Evolutionary conservation across 2,113 vertebrate species (phyloP), one percentile per base, ranked within the genome.

Genomic region (Amphiprion ocellaris): DNA sequence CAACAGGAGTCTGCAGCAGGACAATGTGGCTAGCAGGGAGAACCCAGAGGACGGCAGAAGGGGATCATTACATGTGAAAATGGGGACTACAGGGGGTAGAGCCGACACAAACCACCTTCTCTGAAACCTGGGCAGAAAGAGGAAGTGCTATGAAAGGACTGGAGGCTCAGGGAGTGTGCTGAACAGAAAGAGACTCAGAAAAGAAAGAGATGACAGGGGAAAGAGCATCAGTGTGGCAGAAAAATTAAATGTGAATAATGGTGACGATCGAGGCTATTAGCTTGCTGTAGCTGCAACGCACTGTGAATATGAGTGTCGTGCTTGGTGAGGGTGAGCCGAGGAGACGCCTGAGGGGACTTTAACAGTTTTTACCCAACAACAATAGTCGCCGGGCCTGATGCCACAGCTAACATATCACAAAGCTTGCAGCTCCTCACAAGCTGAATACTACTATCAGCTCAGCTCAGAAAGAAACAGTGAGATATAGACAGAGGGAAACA

Each of bases 31-130:
- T 44, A 77, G 66, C 74, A 81, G 65, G 47, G 16, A 24, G 65
- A 75, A 17, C 79, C 61, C 69, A 53, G 71, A 81, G 58, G 54
- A 85, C 47, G 65, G 44, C 47, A 72, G 44, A 52, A 55, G 37
- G 28, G 76, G 59, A 73, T 86, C 77, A 83, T 83, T 85, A 75
- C 6, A 0, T 26, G 58, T 28, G 23, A 60, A 89, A 82, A 89
- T 82, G 44, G 78, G 52, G 44, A 85, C 60, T 14, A 50, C 24
- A 37, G 59, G 60, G 41, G 15, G 68, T 5, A 65, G 68, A 55
- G 68, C 59, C 37, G 74, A 58, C 46, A 74, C 54, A 66, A 71
- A 71, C 21, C 73, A 75, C 50, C 64, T 77, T 50, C 73, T 55
- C 46, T 23, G 56, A 55, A 77, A 80, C 8, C 60, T 1, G 63